Base-by-base conservation (phyloP, 1,140 invertebrate species). In the Drosophila tropicalis region DNA sequence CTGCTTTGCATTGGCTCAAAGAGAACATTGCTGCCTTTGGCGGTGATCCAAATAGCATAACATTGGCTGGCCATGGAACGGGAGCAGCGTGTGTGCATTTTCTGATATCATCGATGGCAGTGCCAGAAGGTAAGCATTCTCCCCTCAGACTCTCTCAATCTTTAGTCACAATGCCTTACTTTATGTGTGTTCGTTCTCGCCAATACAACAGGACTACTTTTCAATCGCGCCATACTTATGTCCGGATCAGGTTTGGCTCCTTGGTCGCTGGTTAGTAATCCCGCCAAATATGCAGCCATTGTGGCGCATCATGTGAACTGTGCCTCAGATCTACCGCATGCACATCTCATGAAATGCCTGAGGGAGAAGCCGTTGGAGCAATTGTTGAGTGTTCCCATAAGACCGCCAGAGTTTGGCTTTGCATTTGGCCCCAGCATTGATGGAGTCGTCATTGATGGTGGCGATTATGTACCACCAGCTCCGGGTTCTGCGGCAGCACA, bases 81-180 rank as follows among this genome's bases (percentile, higher is more conserved):
- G 98, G 98, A 0, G 98, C 98, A 0, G 97, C 98, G 9, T 97
- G 98, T 90, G 97, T 99, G 12, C 98, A 99, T 92, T 97, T 99
- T 86, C 94, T 99, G 63, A 96, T 98, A 93, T 96, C 98, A 19
- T 98, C 98, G 36, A 96, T 97, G 66, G 96, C 97, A 41, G 97
- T 98, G 51, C 96, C 97, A 7, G 97, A 98, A 93, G 97, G 98
- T 98, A 93, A 95, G 94, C 92, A 32, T 13, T 32, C 62, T 2
- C 10, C 15, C 5, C 12, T n/a, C n/a, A n/a, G n/a, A n/a, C n/a
- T n/a, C n/a, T n/a, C n/a, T n/a, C n/a, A n/a, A n/a, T n/a, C n/a
- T n/a, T n/a, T n/a, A n/a, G n/a, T n/a, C n/a, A n/a, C 22, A 44
- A 41, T 72, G 41, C 19, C 15, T 22, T 13, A 12, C 34, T 54